phyloP scores from a whole-genome alignment of 1,140 invertebrate species.

The Agraylea sexmaculata region DNA sequence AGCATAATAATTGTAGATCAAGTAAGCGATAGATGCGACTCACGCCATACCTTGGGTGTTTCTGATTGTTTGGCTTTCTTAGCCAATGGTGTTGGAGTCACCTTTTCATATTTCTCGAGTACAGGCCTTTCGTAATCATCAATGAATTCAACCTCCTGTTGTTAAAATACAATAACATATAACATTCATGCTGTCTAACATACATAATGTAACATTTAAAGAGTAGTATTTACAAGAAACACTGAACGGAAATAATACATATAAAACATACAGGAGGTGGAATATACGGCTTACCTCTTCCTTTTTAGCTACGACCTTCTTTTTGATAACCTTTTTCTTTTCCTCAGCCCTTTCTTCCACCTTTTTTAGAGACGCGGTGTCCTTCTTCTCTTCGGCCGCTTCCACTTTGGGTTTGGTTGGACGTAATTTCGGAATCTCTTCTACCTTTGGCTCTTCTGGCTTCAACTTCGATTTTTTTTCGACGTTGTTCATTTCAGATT shows the following conservation, averaged over 20 bases:
- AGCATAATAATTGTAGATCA: too few species aligned
- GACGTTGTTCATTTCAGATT: slow-evolving; percentile 20
- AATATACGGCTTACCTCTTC: slow-evolving; percentile 33
- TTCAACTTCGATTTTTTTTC: slow-evolving; percentile 27
- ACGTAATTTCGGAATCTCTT: slow-evolving; percentile 43
- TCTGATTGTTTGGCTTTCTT: too few species aligned
- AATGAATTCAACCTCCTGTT: too few species aligned
- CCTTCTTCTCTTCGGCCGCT: slow-evolving; percentile 31
- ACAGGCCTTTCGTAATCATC: slow-evolving; percentile 39
- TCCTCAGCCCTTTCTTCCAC: slow-evolving; percentile 28
- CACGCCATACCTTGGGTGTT: too few species aligned
- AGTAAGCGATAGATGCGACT: too few species aligned
- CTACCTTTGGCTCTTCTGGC: slow-evolving; percentile 34
- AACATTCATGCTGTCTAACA: too few species aligned
- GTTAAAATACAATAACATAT: too few species aligned
- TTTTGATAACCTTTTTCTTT: slow-evolving; percentile 38
- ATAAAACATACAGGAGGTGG: slow-evolving; percentile 2
- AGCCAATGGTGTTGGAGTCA: slow-evolving; percentile 28
- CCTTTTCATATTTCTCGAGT: slow-evolving; percentile 38
- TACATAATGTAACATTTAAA: too few species aligned
- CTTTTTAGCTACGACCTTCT: slow-evolving; percentile 36
- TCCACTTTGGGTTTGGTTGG: slow-evolving; percentile 41
- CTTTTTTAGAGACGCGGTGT: slow-evolving; percentile 24
- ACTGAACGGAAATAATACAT: not conserved
- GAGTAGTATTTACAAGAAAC: not conserved